Conservation (phyloP, 23 tunicate genomes). For the Styela plicata region DNA sequence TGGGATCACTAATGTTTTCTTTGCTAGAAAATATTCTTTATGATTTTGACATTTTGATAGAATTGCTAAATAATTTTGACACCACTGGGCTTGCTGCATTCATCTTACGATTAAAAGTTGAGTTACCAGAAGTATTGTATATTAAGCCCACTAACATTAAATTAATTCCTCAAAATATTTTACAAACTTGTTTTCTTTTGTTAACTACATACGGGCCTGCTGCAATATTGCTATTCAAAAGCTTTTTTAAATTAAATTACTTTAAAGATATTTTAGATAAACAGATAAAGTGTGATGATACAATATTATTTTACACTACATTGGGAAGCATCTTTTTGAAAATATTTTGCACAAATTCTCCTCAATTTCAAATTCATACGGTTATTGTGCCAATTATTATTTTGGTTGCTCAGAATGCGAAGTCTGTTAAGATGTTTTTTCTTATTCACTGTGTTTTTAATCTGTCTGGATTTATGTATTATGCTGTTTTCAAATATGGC, state of each 20-base stretch:
- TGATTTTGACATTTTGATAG: background rate
- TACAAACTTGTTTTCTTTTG: background rate
- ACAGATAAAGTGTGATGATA: background rate
- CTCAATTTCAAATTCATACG: background rate
- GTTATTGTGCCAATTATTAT: background rate
- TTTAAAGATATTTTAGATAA: no score
- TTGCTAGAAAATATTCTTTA: background rate
- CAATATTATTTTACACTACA: background rate
- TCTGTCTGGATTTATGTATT: background rate
- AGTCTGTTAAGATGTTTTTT: background rate
- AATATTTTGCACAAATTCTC: background rate
- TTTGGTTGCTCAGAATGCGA: background rate
- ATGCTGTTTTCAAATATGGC: background rate
- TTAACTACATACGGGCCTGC: background rate
- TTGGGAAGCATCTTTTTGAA: background rate
- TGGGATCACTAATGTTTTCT: background rate
- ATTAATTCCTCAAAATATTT: background rate
- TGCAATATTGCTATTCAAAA: background rate
- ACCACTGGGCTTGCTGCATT: background rate
- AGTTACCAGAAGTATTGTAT: background rate
- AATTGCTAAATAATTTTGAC: background rate
- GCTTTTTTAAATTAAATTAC: no score
- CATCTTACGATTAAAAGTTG: background rate
- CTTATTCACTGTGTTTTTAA: background rate
- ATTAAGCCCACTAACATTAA: background rate